These are phyloP conservation scores for Azemiops feae DNA, from an alignment of 2,113 vertebrate genomes.

Conservation along the genomic window DNA sequence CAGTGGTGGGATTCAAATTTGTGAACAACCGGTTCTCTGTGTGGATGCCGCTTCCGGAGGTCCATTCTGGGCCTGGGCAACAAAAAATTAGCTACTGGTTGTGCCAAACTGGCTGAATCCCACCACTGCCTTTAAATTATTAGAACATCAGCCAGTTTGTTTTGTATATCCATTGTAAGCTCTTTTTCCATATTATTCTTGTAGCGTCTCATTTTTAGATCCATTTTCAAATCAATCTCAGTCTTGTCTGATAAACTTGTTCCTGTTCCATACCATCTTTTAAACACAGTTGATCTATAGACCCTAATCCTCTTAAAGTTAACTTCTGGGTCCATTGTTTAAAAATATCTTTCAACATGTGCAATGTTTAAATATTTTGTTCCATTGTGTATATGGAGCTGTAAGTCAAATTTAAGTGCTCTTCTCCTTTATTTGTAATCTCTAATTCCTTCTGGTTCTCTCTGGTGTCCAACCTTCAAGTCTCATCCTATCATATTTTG, in stretches of 20 bases:
- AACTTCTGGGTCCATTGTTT: background rate
- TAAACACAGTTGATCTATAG: background rate
- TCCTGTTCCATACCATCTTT: background rate
- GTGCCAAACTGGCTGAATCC: too few species aligned
- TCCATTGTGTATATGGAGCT: background rate
- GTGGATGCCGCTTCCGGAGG: too few species aligned
- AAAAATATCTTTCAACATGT: background rate
- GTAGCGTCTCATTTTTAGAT: background rate
- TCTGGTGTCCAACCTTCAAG: background rate
- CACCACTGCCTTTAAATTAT: background rate
- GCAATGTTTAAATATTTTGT: background rate
- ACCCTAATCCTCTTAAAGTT: background rate
- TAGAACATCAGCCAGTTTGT: background rate
- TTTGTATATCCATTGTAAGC: background rate
- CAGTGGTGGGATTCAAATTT: too few species aligned
- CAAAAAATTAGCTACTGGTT: too few species aligned
- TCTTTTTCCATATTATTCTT: background rate
- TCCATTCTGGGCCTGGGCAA: too few species aligned
- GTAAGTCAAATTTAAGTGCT: background rate
- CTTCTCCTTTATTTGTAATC: background rate
- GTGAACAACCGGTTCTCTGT: too few species aligned
- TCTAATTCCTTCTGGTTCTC: background rate
- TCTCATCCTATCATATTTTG: background rate
- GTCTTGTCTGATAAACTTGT: background rate
- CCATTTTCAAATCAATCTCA: background rate